Conservation (phyloP, 1,140 invertebrate species). For the Ceratina australensis region DNA sequence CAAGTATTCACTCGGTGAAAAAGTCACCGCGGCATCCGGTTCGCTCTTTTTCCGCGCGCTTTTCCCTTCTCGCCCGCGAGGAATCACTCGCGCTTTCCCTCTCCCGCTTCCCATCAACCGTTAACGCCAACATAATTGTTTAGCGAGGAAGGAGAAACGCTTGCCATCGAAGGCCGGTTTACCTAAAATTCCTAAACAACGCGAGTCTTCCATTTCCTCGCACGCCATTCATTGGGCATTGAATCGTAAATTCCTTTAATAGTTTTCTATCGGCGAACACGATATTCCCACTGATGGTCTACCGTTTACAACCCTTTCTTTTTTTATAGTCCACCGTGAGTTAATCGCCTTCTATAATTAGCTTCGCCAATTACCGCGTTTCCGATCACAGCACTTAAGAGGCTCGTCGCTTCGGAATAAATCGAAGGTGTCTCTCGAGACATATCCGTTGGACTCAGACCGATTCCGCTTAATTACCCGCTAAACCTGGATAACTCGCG, state of each 20-base stretch:
- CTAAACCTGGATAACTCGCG: not conserved
- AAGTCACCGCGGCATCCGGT: slow-evolving; percentile 66
- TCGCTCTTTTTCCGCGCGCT: slow-evolving; percentile 36
- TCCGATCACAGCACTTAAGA: not conserved
- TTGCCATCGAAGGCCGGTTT: too few species aligned
- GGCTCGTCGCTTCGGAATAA: not conserved
- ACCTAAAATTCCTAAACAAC: too few species aligned
- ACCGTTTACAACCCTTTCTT: not conserved
- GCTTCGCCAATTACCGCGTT: slow-evolving; percentile 6
- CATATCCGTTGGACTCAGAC: not conserved
- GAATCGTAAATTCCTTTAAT: too few species aligned
- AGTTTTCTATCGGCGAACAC: too few species aligned
- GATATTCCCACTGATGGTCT: too few species aligned
- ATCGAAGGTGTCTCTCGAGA: not conserved
- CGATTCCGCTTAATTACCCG: not conserved
- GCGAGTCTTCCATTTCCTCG: not conserved
- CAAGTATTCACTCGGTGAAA: slow-evolving; percentile 59
- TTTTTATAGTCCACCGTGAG: not conserved
- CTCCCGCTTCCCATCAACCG: not conserved
- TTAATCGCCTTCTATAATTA: not conserved
- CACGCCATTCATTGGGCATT: not conserved
- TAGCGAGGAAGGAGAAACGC: too few species aligned
- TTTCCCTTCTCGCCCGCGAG: slow-evolving; percentile 7
- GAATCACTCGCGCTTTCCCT: not conserved
- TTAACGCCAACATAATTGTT: too few species aligned